phyloP scores from a whole-genome alignment of 2,888 invertebrate species.

The Monochamus alternatus region DNA sequence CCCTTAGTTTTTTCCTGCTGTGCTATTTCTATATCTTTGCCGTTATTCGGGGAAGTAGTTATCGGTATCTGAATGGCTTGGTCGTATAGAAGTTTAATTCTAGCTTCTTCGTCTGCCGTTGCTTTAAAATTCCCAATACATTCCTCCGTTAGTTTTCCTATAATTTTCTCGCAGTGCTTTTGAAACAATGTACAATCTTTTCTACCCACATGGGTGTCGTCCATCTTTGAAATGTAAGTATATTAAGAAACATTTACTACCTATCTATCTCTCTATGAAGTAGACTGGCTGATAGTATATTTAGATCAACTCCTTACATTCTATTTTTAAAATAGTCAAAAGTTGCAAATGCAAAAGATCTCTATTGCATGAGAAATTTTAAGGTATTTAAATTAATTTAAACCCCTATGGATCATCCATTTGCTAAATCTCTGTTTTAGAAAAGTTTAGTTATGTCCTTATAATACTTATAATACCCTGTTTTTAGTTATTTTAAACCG shows the following conservation, averaged over 20 bases:
- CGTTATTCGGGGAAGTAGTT: constrained; percentile 53
- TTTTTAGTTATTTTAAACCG: too few species aligned
- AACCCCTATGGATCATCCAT: neutral
- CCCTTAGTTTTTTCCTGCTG: constrained; percentile 81
- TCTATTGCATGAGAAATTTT: neutral
- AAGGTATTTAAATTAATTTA: constrained; percentile 11
- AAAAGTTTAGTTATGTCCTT: too few species aligned
- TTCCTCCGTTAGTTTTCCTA: constrained; percentile 69
- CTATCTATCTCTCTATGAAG: neutral
- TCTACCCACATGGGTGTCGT: constrained; percentile 31
- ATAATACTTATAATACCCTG: too few species aligned
- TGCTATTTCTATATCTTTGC: constrained; percentile 76
- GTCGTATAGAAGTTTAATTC: constrained; percentile 77
- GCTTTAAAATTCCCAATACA: constrained; percentile 78
- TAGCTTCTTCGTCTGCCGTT: constrained; percentile 77
- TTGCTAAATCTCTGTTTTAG: neutral
- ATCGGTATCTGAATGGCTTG: constrained; percentile 66
- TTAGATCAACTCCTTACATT: constrained; percentile 14
- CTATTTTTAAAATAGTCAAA: constrained; percentile 21
- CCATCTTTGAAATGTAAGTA: constrained; percentile 43
- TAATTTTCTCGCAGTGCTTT: constrained; percentile 76
- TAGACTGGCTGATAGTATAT: constrained; percentile 25
- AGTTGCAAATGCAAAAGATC: neutral
- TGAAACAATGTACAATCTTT: constrained; percentile 70
- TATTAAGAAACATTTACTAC: neutral